Conservation (phyloP, 2,113 vertebrate species). For the Calyptommatus sinebrachiatus region DNA sequence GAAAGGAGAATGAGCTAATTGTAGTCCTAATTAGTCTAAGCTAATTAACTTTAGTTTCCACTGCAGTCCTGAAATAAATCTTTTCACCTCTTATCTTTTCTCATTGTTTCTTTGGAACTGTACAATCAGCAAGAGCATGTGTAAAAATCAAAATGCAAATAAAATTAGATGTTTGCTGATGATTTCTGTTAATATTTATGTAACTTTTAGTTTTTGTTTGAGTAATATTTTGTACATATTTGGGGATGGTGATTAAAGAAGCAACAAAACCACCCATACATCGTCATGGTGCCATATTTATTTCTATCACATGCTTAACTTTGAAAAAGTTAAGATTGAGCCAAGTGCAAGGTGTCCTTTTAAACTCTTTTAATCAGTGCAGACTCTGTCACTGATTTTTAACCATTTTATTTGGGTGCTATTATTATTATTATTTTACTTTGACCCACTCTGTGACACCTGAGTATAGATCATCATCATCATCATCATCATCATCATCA, state of each 20-base stretch:
- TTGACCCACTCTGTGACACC: too few species aligned
- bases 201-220: not conserved
- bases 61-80: not conserved
- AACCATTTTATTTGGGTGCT: too few species aligned
- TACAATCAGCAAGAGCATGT: not conserved
- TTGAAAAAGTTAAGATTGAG: not conserved
- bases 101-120: slow-evolving; percentile 17
- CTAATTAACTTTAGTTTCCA: not conserved
- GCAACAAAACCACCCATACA: not conserved
- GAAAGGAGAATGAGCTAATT: slow-evolving; percentile 21
- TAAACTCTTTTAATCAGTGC: not conserved
- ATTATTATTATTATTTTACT: not conserved
- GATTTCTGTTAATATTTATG: not conserved
- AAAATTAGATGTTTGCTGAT: not conserved
- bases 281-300: not conserved
- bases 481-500: too few species aligned
- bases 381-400: too few species aligned
- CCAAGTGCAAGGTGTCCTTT: too few species aligned
- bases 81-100: slow-evolving; percentile 12
- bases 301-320: not conserved
- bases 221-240: not conserved
- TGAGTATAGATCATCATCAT: too few species aligned
- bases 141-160: not conserved
- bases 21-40: not conserved
- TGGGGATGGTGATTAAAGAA: too few species aligned